Evolutionary conservation across 2,797 vertebrate species (phyloP), one percentile per base, ranked within the genome.

Genomic region (Hypotaenidia okinawae): DNA sequence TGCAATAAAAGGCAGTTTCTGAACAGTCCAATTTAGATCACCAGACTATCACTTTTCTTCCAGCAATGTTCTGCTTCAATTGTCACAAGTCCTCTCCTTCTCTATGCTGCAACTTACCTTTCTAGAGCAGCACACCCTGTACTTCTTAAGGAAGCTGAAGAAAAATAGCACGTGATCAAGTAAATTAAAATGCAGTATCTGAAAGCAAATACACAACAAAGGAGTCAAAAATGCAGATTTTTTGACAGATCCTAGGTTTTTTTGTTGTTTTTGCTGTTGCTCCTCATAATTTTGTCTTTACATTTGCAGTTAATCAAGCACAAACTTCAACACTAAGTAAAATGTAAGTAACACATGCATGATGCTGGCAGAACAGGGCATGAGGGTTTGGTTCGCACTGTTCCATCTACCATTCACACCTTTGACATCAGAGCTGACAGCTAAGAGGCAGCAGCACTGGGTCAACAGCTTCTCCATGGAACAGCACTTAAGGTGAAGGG

Each of bases 1-100:
- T 81, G 28, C 35, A 84, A 90, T 88, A 75, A 92, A 90, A 92
- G 73, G 66, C 88, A 88, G 81, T 68, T 91, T 90, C 82, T 63
- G 51, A 84, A 52, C 15, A 76, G 74, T 30, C 39, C 22, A 37
- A 69, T 75, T 90, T 62, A 89, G 58, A 87, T 82, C 47, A 82
- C 14, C 24, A 84, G 27, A 82, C 13, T 21, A 93, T 88, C 43
- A 52, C 6, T 89, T 75, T 74, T 81, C 62, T 92, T 96, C 49
- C 58, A 84, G n/a, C 62, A 62, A 23, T 30, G 11, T 37, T 90
- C 63, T 75, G 23, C 69, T 81, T 86, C 80, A 68, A 10, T 55
- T 51, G n/a, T 49, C 69, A 81, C 54, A 74, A 72, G 62, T 41
- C 47, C 35, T 77, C 64, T 80, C 61, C 43, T 72, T 67, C 24